phyloP scores from a whole-genome alignment of 2,113 vertebrate species.

The Phasianus colchicus region DNA sequence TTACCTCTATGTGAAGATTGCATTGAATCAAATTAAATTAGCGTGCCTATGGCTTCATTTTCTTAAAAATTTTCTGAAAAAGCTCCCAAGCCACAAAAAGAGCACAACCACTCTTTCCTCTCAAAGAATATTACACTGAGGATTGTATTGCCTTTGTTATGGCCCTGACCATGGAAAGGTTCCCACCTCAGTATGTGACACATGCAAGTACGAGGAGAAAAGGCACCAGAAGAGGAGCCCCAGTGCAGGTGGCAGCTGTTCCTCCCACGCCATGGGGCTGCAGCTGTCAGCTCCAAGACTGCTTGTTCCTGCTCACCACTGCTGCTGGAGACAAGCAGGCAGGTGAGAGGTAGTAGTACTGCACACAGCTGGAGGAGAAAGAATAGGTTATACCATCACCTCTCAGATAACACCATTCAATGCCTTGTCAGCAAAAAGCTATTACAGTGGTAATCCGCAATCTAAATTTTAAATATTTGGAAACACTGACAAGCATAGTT shows the following conservation, averaged over 20 bases:
- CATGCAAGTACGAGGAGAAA: too few relatives aligned
- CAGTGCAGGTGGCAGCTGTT: background rate
- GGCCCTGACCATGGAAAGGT: fast-evolving
- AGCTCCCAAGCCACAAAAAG: fast-evolving
- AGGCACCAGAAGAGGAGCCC: background rate
- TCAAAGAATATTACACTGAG: fast-evolving
- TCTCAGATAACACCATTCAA: fast-evolving
- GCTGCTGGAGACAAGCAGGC: background rate
- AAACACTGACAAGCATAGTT: background rate
- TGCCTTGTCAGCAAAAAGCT: background rate
- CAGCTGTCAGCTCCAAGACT: fast-evolving
- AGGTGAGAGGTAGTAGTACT: background rate
- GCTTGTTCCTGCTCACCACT: background rate
- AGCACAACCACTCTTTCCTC: background rate
- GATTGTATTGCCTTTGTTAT: too few relatives aligned
- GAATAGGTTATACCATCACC: background rate
- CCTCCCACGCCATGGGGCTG: background rate
- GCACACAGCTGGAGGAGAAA: background rate
- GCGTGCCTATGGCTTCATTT: too few relatives aligned
- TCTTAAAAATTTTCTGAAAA: background rate
- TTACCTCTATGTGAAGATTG: background rate
- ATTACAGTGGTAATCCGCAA: background rate
- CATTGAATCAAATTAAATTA: background rate
- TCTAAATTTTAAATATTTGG: background rate
- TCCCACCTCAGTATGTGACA: fast-evolving